Base-by-base conservation (phyloP, 2,888 invertebrate genomes). In the Eumerus sabulonum region DNA sequence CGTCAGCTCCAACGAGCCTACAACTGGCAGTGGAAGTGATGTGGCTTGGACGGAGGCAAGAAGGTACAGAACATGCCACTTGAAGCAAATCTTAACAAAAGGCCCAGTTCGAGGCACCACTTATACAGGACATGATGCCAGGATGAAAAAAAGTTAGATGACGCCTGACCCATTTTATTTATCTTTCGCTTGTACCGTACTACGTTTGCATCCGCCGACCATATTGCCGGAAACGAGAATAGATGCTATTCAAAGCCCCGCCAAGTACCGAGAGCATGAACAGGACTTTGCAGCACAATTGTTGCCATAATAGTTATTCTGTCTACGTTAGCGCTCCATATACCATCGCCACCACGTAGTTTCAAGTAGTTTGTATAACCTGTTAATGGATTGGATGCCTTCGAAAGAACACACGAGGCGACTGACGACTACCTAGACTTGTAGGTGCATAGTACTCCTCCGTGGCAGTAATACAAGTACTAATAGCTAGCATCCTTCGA, bases 121-220 rank as follows among this genome's bases (percentile, higher is more conserved):
- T 38, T 71, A 27, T 47, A 50, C 68, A 76, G 76, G 71, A 66
- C 47, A 47, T 67, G 27, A 27, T 7, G 67, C 45, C 57, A 56
- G 45, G 16, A 38, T 72, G 63, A 72, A 62, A n/a, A n/a, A n/a
- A n/a, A n/a, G n/a, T n/a, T n/a, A n/a, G 42, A 73, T 73, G 79
- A 79, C 63, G 59, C 36, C 68, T 74, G 79, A 64, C 79, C 59
- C 54, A 79, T 47, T 74, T 74, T 70, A 40, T 16, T 48, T 60
- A 51, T 74, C 68, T 64, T 70, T 50, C 64, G 68, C 59, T 70
- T 54, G 42, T 59, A 38, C 19, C 45, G 36, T 63, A 60, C 9
- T 44, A 19, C 36, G 11, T 62, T 42, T 27, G 27, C 19, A 4
- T 36, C 9, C 40, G 9, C 38, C 9, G 36, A 36, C 36, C 11